Conservation (phyloP, 2,113 vertebrate genomes). For the Heterotis niloticus region DNA sequence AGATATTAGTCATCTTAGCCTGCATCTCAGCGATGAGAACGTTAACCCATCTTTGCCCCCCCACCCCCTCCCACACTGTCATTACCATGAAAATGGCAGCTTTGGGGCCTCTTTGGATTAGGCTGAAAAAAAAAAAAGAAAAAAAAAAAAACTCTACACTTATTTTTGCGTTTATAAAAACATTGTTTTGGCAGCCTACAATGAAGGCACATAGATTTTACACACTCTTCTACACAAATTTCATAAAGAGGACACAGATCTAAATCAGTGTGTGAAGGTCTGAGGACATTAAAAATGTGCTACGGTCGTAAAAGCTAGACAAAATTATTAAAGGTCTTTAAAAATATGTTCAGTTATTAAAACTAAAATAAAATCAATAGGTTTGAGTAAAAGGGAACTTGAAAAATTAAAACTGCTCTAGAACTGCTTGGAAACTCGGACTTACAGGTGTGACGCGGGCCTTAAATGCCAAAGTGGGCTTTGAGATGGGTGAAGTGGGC, state of each 20-base stretch:
- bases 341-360: too few species aligned
- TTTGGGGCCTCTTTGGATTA: constrained; percentile 1
- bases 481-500: too few species aligned
- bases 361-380: too few species aligned
- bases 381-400: too few species aligned
- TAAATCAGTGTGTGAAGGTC: not conserved
- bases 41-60: not conserved
- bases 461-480: too few species aligned
- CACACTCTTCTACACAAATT: not conserved
- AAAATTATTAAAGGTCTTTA: too few species aligned
- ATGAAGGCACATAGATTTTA: not conserved
- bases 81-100: not conserved
- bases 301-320: too few species aligned
- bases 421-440: too few species aligned
- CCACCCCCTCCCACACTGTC: too few species aligned
- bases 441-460: too few species aligned
- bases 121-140: not conserved
- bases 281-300: not conserved
- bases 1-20: not conserved
- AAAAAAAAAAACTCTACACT: not conserved
- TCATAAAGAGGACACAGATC: not conserved
- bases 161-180: not conserved
- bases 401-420: too few species aligned
- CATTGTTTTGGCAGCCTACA: not conserved
- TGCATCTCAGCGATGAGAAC: not conserved